Evolutionary conservation across 2,797 vertebrate genomes (phyloP).

Genomic region (Somateria mollissima): DNA sequence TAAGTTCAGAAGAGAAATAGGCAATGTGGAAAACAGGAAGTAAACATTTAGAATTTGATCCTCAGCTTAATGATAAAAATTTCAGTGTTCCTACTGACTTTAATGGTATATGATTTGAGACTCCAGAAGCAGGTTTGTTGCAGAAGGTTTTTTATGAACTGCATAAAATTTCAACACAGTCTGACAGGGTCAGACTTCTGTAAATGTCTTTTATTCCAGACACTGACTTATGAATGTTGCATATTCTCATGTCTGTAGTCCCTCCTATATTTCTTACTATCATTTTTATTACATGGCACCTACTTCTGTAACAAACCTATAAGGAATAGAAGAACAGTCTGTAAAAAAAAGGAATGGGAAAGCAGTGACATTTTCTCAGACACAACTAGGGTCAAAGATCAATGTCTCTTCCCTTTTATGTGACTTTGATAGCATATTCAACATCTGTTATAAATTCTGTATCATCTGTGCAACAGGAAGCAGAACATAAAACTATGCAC

Average conservation of each 20-base stretch:
- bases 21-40: not conserved
- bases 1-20: not conserved
- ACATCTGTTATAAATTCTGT: conserved; percentile 36
- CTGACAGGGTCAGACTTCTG: not conserved
- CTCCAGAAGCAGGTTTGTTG: not conserved
- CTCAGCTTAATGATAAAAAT: not conserved
- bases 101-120: not conserved
- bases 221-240: not conserved
- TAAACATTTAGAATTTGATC: not conserved
- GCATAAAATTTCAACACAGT: not conserved
- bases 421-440: not conserved
- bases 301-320: not conserved
- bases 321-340: not conserved
- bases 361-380: conserved; percentile 37
- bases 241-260: not conserved
- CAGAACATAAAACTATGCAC: not conserved
- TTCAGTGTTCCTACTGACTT: not conserved
- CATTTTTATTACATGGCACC: not conserved
- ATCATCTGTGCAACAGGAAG: conserved; percentile 18
- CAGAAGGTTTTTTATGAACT: not conserved
- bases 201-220: not conserved
- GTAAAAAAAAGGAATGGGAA: not conserved
- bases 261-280: not conserved
- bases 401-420: not conserved
- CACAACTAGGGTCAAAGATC: conserved; percentile 3